phyloP scores from a whole-genome alignment of 2,888 invertebrate genomes.

The Maniola hyperantus region DNA sequence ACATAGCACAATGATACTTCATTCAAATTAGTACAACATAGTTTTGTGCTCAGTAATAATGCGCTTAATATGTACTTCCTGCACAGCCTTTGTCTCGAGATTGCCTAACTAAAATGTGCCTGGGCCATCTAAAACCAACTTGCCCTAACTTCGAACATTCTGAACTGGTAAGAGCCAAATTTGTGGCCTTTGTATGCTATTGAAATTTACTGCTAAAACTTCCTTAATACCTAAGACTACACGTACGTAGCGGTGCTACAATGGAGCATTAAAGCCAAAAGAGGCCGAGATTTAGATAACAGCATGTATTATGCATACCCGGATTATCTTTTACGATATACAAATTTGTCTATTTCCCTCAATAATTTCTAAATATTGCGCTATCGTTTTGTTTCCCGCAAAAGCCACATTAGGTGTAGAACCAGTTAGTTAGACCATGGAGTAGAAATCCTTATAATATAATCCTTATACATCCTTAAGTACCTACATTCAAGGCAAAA shows the following conservation, averaged over 20 bases:
- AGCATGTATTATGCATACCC: constrained; percentile 35
- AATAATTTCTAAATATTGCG: constrained; percentile 28
- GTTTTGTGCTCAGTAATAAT: constrained; percentile 3
- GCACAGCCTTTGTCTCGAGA: constrained; percentile 16
- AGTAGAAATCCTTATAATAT: background rate
- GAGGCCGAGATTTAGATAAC: constrained; percentile 39
- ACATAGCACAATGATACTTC: constrained; percentile 2
- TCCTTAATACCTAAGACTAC: constrained; percentile 53
- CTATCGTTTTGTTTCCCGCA: constrained; percentile 8
- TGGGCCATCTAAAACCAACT: constrained; percentile 55
- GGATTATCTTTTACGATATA: constrained; percentile 34
- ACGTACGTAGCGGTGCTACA: constrained; percentile 39
- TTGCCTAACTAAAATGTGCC: constrained; percentile 41
- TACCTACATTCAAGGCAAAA: too few species aligned
- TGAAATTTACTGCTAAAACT: constrained; percentile 77
- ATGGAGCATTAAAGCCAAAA: constrained; percentile 45
- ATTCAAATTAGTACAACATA: constrained; percentile 16
- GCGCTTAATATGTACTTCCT: constrained; percentile 27
- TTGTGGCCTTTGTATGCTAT: constrained; percentile 75
- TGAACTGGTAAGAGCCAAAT: constrained; percentile 65
- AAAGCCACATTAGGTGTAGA: background rate
- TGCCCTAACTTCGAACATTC: constrained; percentile 64
- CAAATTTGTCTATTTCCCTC: constrained; percentile 34
- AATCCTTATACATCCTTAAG: too few species aligned
- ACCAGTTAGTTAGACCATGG: background rate